Evolutionary conservation across 92 coral and sea anemone species (phyloP).

Genomic region (Hydrozoanthus gracilis): DNA sequence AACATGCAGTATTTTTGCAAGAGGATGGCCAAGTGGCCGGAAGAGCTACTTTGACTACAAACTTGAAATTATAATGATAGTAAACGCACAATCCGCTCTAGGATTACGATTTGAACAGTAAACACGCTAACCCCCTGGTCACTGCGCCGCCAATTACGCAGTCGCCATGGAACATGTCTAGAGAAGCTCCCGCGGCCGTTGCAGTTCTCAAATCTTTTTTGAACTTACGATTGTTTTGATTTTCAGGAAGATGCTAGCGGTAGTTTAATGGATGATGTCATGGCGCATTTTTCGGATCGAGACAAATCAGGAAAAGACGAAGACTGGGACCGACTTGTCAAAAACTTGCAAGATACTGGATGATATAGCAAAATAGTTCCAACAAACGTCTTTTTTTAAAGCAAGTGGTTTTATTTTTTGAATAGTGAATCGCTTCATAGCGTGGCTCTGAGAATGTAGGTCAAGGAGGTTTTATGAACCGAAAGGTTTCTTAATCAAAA

Average conservation of each 20-base stretch:
- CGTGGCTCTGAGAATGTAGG: too few relatives aligned
- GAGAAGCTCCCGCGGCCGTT: not conserved
- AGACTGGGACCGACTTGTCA: constrained; percentile 42
- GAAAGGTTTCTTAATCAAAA: too few relatives aligned
- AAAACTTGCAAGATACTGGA: constrained; percentile 40
- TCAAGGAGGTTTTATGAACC: too few relatives aligned
- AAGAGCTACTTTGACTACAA: too few relatives aligned
- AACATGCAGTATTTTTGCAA: too few relatives aligned
- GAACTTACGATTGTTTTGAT: not conserved
- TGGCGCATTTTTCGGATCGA: constrained; percentile 43
- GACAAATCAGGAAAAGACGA: constrained; percentile 30
- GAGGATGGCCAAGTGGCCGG: too few relatives aligned
- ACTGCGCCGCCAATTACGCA: too few relatives aligned
- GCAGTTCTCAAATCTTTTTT: not conserved
- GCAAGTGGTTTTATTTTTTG: not conserved
- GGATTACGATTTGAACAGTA: too few relatives aligned
- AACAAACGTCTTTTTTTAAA: not conserved
- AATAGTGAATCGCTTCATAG: too few relatives aligned
- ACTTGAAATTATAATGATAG: too few relatives aligned
- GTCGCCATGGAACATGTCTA: not conserved
- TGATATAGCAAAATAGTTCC: not conserved
- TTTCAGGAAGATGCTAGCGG: constrained; percentile 20
- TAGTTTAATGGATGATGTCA: constrained; percentile 52
- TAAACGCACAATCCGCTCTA: too few relatives aligned
- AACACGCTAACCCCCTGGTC: too few relatives aligned